Evolutionary conservation across 1,140 invertebrate species (phyloP).

Genomic region (Drosophila trapezifrons): DNA sequence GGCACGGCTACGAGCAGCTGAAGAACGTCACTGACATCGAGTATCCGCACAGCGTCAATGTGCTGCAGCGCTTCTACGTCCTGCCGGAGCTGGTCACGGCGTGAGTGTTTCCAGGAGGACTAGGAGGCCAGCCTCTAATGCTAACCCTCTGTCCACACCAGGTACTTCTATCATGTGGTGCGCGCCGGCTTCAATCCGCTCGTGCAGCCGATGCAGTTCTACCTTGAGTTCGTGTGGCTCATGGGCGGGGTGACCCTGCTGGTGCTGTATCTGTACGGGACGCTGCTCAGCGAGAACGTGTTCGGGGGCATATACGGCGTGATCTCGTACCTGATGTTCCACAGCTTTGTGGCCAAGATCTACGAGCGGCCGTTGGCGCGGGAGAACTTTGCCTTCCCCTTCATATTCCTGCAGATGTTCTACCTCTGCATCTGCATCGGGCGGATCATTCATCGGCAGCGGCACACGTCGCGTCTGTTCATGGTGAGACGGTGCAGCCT

Average conservation of each 20-base stretch:
- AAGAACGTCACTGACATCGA: constrained; percentile 79
- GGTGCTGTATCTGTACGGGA: constrained; percentile 77
- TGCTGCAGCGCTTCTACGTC: constrained; percentile 76
- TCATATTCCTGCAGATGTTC: constrained; percentile 82
- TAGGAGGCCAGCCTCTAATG: background rate
- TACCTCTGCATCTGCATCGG: constrained; percentile 77
- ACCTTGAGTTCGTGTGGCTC: constrained; percentile 80
- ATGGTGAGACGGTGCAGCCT: constrained; percentile 45
- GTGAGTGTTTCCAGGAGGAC: constrained; percentile 45
- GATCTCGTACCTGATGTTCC: constrained; percentile 82
- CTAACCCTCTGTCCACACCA: constrained; percentile 6
- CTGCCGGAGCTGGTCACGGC: constrained; percentile 76
- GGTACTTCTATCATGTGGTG: constrained; percentile 75
- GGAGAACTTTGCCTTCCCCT: constrained; percentile 83
- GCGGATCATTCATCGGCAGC: constrained; percentile 55
- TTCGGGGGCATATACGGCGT: constrained; percentile 82
- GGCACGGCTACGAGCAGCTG: constrained; percentile 72
- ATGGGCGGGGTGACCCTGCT: constrained; percentile 80
- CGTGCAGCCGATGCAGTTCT: constrained; percentile 79
- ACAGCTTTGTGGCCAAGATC: constrained; percentile 79
- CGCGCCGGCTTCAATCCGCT: constrained; percentile 66
- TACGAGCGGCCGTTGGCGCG: constrained; percentile 75
- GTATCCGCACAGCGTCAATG: constrained; percentile 79
- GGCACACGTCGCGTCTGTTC: constrained; percentile 60
- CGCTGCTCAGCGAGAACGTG: constrained; percentile 76